Evolutionary conservation across 2,888 invertebrate genomes (phyloP).

Genomic region (Hipparchia sbordonii): DNA sequence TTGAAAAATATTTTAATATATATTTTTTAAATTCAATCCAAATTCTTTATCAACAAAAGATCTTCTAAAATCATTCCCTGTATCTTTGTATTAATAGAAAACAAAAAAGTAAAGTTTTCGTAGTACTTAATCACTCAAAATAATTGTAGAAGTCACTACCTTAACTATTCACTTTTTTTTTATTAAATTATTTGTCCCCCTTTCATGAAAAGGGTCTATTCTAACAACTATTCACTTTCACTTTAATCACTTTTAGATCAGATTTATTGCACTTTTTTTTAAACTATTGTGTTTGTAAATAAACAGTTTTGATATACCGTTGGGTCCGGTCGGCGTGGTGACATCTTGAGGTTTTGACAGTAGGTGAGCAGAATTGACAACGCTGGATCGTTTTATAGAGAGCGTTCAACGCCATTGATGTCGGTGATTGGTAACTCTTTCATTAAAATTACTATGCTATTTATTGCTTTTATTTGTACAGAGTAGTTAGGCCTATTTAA

Average conservation of each 20-base stretch:
- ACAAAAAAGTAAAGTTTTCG: too few relatives aligned
- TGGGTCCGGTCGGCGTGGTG: conserved; percentile 57
- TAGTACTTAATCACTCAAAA: too few relatives aligned
- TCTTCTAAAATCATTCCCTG: too few relatives aligned
- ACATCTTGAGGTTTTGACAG: conserved; percentile 69
- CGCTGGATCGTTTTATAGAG: conserved; percentile 71
- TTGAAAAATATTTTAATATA: too few relatives aligned
- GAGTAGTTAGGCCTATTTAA: conserved; percentile 9
- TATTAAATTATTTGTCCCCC: too few relatives aligned
- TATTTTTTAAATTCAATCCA: too few relatives aligned
- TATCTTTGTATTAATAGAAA: too few relatives aligned
- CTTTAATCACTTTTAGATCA: conserved; percentile 1
- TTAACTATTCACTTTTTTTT: too few relatives aligned
- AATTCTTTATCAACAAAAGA: too few relatives aligned
- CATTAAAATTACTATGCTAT: conserved; percentile 19
- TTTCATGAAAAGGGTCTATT: too few relatives aligned
- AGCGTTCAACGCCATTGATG: conserved; percentile 25
- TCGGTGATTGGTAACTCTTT: conserved; percentile 29
- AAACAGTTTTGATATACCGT: conserved; percentile 41
- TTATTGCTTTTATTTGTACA: conserved; percentile 12
- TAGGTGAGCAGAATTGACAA: conserved; percentile 54
- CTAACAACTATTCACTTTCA: conserved; percentile 1
- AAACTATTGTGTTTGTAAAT: conserved; percentile 18
- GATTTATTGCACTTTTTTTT: not conserved
- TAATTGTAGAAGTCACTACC: too few relatives aligned